Percentiles rank a stretch among this genome's conserved stretches.
Conservation (phyloP, 2,113 vertebrate genomes). For the Pseudorectes ferrugineus region DNA sequence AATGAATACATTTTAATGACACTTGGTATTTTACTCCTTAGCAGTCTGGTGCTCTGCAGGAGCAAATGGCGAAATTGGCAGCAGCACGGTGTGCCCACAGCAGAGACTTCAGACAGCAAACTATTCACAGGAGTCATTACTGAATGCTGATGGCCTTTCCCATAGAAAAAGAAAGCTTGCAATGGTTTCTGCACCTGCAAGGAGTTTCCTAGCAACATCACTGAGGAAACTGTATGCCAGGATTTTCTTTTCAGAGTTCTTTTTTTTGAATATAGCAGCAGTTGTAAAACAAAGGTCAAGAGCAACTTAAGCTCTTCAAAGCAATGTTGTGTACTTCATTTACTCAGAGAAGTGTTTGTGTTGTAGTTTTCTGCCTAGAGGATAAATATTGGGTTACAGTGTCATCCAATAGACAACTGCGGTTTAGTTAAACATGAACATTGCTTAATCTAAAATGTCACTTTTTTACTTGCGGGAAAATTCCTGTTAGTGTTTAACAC, state of each 20-base stretch:
- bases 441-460: background rate
- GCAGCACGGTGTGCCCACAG: background rate
- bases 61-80: background rate
- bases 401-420: background rate
- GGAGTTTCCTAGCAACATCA: conserved; percentile 51
- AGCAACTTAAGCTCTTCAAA: conserved; percentile 24
- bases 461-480: background rate
- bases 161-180: background rate
- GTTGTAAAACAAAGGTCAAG: conserved; percentile 59
- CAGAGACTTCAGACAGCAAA: background rate
- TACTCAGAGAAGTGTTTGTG: background rate
- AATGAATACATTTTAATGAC: background rate
- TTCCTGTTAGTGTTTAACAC: background rate
- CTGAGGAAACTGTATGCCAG: conserved; percentile 4
- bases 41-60: background rate
- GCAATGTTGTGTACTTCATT: background rate
- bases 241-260: conserved; percentile 5
- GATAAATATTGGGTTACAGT: background rate
- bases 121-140: background rate
- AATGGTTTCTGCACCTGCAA: conserved; percentile 53
- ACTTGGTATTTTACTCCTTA: background rate
- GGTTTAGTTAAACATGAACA: background rate
- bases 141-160: background rate
- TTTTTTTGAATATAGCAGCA: conserved; percentile 28
- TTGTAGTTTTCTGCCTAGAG: background rate